Evolutionary conservation across 2,888 invertebrate genomes (phyloP), one percentile per base, ranked within the genome.

Genomic region (Acanthoscelides obtectus): DNA sequence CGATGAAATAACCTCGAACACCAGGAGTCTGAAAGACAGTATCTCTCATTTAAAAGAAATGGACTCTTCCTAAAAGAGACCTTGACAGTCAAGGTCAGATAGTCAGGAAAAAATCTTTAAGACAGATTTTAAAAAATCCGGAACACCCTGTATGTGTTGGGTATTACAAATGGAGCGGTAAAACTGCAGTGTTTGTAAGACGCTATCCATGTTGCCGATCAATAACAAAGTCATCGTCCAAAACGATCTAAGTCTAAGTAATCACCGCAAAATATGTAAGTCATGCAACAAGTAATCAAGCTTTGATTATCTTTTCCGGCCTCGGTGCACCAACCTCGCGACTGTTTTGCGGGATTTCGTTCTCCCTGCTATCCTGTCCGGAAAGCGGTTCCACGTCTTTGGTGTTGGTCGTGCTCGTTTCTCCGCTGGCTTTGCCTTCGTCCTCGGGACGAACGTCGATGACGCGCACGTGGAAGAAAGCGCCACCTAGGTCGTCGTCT

Each of bases 381-480:
- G 81, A 77, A 77, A 84, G 84, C 12, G 77, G 77, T 70, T 82
- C 80, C 75, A 75, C 81, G n/a, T 65, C 6, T 1, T 73, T 6
- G 20, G 73, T 45, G 22, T 74, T 77, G 72, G 79, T 79, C 5
- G 81, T 80, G 0, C 78, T 77, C 25, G 73, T 17, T 72, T 80
- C 81, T 25, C 75, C 75, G 66, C 79, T 79, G n/a, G n/a, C n/a
- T 17, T 45, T 12, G 45, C 45, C 45, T 45, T 45, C 45, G 17
- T 45, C 12, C 72, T 85, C 80, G 0, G 87, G 88, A 74, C 84
- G 83, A 4, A 88, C 84, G 75, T 88, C 87, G 72, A 88, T 83
- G 0, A 86, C 81, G 64, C 86, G 84, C 0, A 88, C 84, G 75
- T 87, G 86, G 80, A 87, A 83, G 73, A 86, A 80, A 8, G 85